Percentiles rank a stretch among this genome's conserved stretches.
These are phyloP conservation scores for Ctenoplectra terminalis DNA, from an alignment of 1,140 invertebrate genomes.

Conservation along the genomic window DNA sequence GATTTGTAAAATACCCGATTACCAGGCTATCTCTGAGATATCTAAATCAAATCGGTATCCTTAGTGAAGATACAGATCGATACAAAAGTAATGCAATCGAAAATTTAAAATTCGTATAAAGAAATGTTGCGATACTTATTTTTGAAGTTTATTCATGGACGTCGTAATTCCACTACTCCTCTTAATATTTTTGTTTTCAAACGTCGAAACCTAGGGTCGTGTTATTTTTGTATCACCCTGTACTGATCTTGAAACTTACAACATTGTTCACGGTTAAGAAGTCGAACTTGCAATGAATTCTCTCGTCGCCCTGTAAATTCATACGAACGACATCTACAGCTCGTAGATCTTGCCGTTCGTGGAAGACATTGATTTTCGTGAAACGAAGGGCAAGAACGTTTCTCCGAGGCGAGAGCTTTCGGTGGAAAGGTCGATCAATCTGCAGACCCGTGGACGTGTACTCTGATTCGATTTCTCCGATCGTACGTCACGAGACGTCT, in stretches of 20 bases:
- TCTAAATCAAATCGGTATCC: too few relatives aligned
- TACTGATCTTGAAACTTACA: neutral
- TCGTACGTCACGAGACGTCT: constrained; percentile 44
- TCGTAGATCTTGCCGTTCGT: neutral
- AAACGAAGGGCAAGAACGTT: constrained; percentile 5
- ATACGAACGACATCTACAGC: neutral
- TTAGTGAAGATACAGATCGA: too few relatives aligned
- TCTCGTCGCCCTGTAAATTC: neutral
- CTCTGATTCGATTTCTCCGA: constrained; percentile 46
- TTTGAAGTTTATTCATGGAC: too few relatives aligned
- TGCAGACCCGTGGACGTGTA: constrained; percentile 21
- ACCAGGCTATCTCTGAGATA: too few relatives aligned
- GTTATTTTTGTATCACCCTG: neutral
- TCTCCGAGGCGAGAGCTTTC: neutral
- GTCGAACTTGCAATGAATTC: neutral
- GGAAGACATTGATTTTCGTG: constrained; percentile 11
- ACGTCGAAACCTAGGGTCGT: too few relatives aligned
- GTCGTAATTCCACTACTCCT: too few relatives aligned
- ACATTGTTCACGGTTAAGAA: neutral
- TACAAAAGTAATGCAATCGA: too few relatives aligned
- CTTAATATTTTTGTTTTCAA: too few relatives aligned
- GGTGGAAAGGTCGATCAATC: constrained; percentile 28
- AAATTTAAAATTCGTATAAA: too few relatives aligned
- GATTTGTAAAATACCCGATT: too few relatives aligned
- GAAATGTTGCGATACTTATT: too few relatives aligned